Evolutionary conservation across 2,888 invertebrate genomes (phyloP), one percentile per base, ranked within the genome.

Genomic region (Fissipunctia ypsillon): DNA sequence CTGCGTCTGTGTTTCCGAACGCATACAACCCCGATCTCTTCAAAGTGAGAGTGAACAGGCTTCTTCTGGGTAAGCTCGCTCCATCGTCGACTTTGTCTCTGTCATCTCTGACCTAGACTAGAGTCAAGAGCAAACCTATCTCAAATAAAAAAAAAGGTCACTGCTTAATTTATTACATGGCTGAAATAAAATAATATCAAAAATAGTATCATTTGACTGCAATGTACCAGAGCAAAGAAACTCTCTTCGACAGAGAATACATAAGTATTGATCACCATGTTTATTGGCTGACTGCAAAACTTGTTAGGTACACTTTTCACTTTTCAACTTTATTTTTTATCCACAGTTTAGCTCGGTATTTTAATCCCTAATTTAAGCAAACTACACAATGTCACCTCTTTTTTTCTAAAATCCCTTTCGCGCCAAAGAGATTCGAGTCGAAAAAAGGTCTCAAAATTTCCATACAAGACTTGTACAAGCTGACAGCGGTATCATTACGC

Each of bases 401-500:
- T 65, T 19, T 73, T 59, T 76, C 66, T 63, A 54, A 78, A 78
- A 74, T 67, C 43, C 31, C 10, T 78, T 84, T 76, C 35, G 69
- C 59, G 25, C 56, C 54, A 73, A 74, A 80, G 63, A 78, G 50
- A 7, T 48, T 28, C 35, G 60, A 35, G 19, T 60, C 66, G 41
- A 76, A 79, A 84, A 84, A 81, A 43, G 59, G 63, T 64, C 56
- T 14, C n/a, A 60, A 77, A 74, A 71, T 78, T 61, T 69, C 72
- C 69, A 74, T 76, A 60, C 59, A 69, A 72, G 73, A 9, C 67
- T 35, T 67, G 60, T 75, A 80, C 59, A 70, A 70, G 63, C 63
- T 78, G 78, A 81, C 83, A 84, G 78, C 76, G 65, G 73, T 69
- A 78, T 64, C 75, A 82, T 76, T 78, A 78, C 65, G 60, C 66